Evolutionary conservation across 1,140 invertebrate genomes (phyloP), one percentile per base, ranked within the genome.

Genomic region (Aphaenogaster ashmeadi): DNA sequence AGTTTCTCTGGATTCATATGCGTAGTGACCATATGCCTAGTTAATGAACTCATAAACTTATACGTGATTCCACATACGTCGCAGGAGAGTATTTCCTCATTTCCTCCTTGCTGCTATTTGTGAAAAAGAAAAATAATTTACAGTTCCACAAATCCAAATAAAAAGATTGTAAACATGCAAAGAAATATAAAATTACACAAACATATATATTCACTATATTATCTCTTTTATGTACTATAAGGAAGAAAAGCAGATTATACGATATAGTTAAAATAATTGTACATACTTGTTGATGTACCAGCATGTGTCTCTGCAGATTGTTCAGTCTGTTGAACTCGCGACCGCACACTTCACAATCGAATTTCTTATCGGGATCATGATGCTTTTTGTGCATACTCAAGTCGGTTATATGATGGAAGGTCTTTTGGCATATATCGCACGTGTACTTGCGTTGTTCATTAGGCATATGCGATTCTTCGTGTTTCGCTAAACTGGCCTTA

Each of bases 271-370:
- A 88, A 89, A 91, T 85, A 88, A 87, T 91, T 89, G 91, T 92
- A 92, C 89, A 88, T 95, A 95, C 95, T 93, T 95, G 95, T 90
- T 95, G 94, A 92, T 95, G 95, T 75, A 95, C 95, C 93, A 95
- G 93, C 95, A 95, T 95, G 86, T 95, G 95, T 89, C 95, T 95
- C 90, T 95, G 95, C 89, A 95, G 92, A 94, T 95, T 95, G 90
- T 95, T 95, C 90, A 95, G 92, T 87, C 95, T 93, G 93, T 95
- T 95, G 89, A 95, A 95, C 92, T 95, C 95, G 83, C 95, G 93
- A 89, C 95, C 95, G 92, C 95, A 95, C 67, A 95, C 95, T 88
- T 94, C 94, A 86, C 95, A 95, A 92, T 95, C 94, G 89, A 95
- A 95, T 90, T 95, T 95, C 90, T 94, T 95, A 85, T 95, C 94